phyloP scores from a whole-genome alignment of 2,888 invertebrate species.

The Polietes domitor region DNA sequence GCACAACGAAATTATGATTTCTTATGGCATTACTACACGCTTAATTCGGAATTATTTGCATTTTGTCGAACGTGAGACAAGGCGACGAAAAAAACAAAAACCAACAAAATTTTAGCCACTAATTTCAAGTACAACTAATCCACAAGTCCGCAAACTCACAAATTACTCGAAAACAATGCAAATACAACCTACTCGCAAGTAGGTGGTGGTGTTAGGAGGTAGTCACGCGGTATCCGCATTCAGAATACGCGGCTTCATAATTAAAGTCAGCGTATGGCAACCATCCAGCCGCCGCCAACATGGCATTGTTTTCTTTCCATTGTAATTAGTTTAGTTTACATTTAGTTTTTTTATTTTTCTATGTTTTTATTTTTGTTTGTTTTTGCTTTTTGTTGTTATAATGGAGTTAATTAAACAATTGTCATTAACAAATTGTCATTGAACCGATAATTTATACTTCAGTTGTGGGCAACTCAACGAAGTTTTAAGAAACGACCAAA shows the following conservation, averaged over 20 bases:
- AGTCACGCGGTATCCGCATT: not conserved
- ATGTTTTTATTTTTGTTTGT: not conserved
- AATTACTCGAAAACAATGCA: not conserved
- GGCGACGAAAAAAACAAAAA: not conserved
- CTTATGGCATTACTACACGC: not conserved
- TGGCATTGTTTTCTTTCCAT: conserved; percentile 7
- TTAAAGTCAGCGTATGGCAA: not conserved
- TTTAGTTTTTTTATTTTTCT: not conserved
- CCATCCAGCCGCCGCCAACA: not conserved
- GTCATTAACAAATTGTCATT: conserved; percentile 33
- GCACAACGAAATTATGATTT: not conserved
- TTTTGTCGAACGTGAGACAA: conserved; percentile 8
- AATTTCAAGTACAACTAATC: conserved; percentile 13
- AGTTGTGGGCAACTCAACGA: not conserved
- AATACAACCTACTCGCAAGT: not conserved
- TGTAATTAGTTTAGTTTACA: not conserved
- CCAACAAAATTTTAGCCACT: not conserved
- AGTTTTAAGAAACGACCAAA: no score
- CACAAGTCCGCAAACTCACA: not conserved
- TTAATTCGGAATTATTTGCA: conserved; percentile 5
- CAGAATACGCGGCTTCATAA: not conserved
- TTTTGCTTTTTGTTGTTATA: not conserved
- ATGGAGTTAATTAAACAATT: conserved; percentile 29
- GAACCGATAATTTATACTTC: conserved; percentile 10
- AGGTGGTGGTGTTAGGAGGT: not conserved